Conservation (phyloP, 2,888 invertebrate genomes). For the Hyalella azteca region DNA sequence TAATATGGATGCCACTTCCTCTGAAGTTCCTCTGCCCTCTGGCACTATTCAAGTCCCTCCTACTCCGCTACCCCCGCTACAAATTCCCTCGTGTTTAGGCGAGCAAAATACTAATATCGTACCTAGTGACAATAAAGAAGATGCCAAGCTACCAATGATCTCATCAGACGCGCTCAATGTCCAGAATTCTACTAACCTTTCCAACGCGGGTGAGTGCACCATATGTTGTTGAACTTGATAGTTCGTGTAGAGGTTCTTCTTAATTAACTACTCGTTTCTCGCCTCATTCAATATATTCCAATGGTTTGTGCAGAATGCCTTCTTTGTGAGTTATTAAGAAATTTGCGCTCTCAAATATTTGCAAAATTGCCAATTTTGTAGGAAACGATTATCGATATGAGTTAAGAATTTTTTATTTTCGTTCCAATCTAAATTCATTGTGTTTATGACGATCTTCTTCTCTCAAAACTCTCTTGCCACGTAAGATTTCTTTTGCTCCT, state of each 20-base stretch:
- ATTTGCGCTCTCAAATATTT: no score
- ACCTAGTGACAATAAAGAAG: constrained; percentile 22
- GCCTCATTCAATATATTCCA: neutral
- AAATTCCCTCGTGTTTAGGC: constrained; percentile 22
- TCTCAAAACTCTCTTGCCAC: no score
- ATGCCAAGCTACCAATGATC: neutral
- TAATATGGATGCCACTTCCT: neutral
- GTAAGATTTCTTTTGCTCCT: no score
- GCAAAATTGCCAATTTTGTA: no score
- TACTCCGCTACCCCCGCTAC: neutral
- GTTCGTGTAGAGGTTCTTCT: neutral
- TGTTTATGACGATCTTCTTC: neutral
- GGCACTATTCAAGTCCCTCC: neutral
- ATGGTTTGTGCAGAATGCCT: neutral
- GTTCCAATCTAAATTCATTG: neutral
- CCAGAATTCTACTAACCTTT: neutral
- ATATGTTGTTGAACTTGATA: neutral
- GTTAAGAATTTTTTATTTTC: neutral
- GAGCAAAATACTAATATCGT: constrained; percentile 10
- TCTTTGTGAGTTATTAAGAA: no score
- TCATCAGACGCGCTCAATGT: constrained; percentile 4
- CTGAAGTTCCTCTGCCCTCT: neutral
- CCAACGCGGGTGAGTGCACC: neutral
- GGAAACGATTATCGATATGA: no score
- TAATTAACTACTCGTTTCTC: neutral